Evolutionary conservation across 2,797 vertebrate genomes (phyloP).

Genomic region (Ambastaia sidthimunki): DNA sequence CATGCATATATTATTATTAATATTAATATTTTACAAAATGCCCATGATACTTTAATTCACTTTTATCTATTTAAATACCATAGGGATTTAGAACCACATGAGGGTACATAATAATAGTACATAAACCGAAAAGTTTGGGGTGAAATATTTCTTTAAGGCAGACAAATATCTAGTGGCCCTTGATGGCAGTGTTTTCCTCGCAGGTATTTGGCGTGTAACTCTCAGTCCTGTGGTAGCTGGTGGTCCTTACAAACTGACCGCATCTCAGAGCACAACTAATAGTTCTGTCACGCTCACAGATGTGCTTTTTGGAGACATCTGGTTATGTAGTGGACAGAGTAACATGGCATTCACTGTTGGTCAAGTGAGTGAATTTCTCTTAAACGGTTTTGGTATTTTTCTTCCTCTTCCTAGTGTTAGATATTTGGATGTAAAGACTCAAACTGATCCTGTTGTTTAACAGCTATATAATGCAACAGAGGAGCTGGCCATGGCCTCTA

Average conservation of each 20-base stretch:
- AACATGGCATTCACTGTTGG: conserved; percentile 88
- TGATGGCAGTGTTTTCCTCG: neutral
- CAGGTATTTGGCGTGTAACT: conserved; percentile 78
- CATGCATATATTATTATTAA: too few relatives aligned
- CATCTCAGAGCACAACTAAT: conserved; percentile 47
- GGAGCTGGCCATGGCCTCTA: conserved; percentile 73
- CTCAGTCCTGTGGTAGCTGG: conserved; percentile 81
- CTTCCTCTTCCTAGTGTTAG: neutral
- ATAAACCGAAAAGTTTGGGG: too few relatives aligned
- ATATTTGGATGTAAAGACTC: neutral
- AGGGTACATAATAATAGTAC: neutral
- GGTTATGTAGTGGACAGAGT: conserved; percentile 94
- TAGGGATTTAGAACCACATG: neutral
- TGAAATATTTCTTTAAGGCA: too few relatives aligned
- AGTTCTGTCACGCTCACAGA: conserved; percentile 70
- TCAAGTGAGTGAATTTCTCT: conserved; percentile 74
- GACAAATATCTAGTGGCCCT: neutral
- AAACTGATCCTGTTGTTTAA: neutral
- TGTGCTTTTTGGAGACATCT: conserved; percentile 90
- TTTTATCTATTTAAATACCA: too few relatives aligned
- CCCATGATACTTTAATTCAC: too few relatives aligned
- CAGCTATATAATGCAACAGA: conserved; percentile 83
- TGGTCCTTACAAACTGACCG: conserved; percentile 82
- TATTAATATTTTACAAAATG: too few relatives aligned
- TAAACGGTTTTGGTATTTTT: neutral